Percentiles rank a stretch among this genome's conserved stretches.
Conservation (phyloP, 2,888 invertebrate genomes). For the Diaphora mendica region DNA sequence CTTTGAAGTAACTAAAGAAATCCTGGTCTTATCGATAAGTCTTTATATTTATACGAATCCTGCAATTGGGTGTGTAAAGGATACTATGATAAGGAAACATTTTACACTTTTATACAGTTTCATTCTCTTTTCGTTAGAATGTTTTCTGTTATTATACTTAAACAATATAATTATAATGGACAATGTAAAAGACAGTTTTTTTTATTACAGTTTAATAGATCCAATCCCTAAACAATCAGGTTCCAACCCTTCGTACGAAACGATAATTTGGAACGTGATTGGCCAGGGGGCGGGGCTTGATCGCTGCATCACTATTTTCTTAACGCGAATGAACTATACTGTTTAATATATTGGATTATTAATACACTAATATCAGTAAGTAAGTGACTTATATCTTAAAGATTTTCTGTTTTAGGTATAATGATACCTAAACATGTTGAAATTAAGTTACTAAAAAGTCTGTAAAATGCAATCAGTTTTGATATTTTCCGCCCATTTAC, state of each 20-base stretch:
- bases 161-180: neutral
- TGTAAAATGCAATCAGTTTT: conserved; percentile 23
- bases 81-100: neutral
- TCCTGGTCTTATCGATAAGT: neutral
- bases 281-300: neutral
- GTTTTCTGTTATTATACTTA: too few species aligned
- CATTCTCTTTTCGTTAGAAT: neutral
- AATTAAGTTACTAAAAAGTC: conserved; percentile 36
- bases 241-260: neutral
- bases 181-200: neutral
- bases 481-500: neutral
- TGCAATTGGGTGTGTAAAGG: neutral
- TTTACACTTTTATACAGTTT: neutral
- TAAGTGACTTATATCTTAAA: neutral
- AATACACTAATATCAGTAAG: neutral
- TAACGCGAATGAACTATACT: neutral
- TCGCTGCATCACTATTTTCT: neutral
- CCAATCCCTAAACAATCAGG: neutral
- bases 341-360: neutral
- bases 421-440: neutral
- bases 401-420: neutral
- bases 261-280: neutral
- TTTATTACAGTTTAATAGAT: neutral
- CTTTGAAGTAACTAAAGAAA: conserved; percentile 37
- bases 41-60: neutral